A percentile compares a stretch with the other conserved stretches of the same genome.
Evolutionary conservation across 1,140 invertebrate species (phyloP).

Genomic region (Galleria mellonella): DNA sequence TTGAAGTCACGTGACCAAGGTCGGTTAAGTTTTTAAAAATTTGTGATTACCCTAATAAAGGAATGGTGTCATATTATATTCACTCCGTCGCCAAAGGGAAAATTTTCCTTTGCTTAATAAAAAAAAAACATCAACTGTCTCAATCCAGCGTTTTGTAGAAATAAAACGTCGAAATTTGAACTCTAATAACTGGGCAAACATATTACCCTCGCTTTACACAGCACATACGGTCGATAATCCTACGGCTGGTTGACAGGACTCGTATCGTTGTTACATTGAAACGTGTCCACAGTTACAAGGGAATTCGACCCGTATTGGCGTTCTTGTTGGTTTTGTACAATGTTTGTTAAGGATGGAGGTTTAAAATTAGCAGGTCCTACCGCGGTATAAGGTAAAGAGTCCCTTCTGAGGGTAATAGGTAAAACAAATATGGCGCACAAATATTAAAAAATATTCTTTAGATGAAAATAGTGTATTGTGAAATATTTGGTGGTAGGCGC

Average conservation of each 20-base stretch:
- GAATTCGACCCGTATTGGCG: slow-evolving; percentile 16
- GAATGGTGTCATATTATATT: no score
- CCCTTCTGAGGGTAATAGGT: slow-evolving; percentile 12
- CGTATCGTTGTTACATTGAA: not conserved
- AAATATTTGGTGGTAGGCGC: no score
- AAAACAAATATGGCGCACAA: slow-evolving; percentile 11
- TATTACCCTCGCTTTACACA: not conserved
- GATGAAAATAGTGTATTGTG: no score
- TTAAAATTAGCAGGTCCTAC: slow-evolving; percentile 33
- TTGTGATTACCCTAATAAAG: no score
- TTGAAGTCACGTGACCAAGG: no score
- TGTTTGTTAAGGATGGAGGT: slow-evolving; percentile 27
- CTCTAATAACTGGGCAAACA: not conserved
- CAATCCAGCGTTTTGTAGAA: not conserved
- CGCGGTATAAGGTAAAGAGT: slow-evolving; percentile 17
- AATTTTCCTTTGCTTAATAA: no score
- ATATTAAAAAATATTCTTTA: not conserved
- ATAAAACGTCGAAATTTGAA: not conserved
- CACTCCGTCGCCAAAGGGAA: no score
- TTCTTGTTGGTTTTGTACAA: slow-evolving; percentile 17
- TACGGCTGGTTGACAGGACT: not conserved
- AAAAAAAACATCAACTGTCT: not conserved
- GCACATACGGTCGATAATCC: slow-evolving; percentile 6
- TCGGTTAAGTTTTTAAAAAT: no score
- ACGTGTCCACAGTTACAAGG: not conserved